phyloP scores from a whole-genome alignment of 2,888 invertebrate genomes.

The Euclidia mi region DNA sequence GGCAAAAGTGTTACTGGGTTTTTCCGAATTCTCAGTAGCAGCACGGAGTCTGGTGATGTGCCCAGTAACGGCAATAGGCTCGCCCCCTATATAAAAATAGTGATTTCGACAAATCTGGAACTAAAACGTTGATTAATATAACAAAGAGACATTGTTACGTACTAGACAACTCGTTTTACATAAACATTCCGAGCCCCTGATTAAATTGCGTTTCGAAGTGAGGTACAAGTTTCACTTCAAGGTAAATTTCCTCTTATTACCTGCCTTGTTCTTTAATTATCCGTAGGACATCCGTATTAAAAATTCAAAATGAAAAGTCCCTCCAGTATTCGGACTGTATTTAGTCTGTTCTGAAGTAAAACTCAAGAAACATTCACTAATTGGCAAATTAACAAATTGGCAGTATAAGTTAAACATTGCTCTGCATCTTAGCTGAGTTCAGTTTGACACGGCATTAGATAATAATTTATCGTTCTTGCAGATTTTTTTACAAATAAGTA shows the following conservation, averaged over 20 bases:
- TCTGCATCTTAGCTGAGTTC: conserved; percentile 44
- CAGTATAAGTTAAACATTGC: conserved; percentile 58
- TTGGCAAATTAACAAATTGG: conserved; percentile 64
- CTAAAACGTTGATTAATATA: conserved; percentile 34
- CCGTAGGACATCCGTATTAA: conserved; percentile 44
- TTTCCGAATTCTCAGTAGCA: too few species aligned
- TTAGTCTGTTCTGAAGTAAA: conserved; percentile 48
- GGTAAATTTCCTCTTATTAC: conserved; percentile 37
- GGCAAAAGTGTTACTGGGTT: too few species aligned
- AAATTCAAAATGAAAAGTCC: conserved; percentile 58
- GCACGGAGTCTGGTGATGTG: too few species aligned
- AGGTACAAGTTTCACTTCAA: conserved; percentile 30
- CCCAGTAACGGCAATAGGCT: too few species aligned
- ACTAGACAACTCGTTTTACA: conserved; percentile 36
- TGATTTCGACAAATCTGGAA: too few species aligned
- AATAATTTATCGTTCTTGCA: conserved; percentile 42
- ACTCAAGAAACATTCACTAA: conserved; percentile 59
- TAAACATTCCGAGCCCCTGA: conserved; percentile 29
- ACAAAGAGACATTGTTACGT: conserved; percentile 21
- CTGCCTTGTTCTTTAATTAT: conserved; percentile 49
- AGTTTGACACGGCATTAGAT: conserved; percentile 34
- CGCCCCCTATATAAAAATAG: too few species aligned
- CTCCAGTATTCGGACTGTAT: conserved; percentile 53
- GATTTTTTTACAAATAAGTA: conserved; percentile 47
- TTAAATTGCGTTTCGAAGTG: conserved; percentile 41